Evolutionary conservation across 1,140 invertebrate species (phyloP), one percentile per base, ranked within the genome.

Genomic region (Polypedilum pembai): DNA sequence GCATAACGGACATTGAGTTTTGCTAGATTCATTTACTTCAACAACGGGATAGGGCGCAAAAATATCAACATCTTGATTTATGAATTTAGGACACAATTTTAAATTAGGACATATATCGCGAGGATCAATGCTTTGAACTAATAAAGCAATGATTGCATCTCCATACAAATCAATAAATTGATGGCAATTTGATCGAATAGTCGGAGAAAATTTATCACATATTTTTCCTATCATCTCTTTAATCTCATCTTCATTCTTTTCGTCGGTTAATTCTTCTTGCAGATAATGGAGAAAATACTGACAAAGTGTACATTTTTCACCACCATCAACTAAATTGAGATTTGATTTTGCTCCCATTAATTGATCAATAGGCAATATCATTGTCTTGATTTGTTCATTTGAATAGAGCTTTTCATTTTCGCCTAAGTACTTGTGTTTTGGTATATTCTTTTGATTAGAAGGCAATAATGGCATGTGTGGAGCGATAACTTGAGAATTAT

Each of bases 81-180:
- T 77, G 74, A 87, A 83, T 24, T 82, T 78, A 1, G 84, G 83
- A 75, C 84, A 85, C 75, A 82, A 79, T 75, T 80, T 81, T 74
- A 85, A 78, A 74, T 80, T 75, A 33, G 84, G 84, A 76, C 85
- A 85, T 24, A 78, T 78, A 76, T 85, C 82, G 73, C 89, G 86
- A 17, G 93, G 93, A 84, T 94, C 92, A 63, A 94, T 88, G 82
- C 91, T 87, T 80, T 94, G 90, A n/a, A 88, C 88, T 10, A 95
- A 80, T 75, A 94, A 79, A 41, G 91, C 88, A 76, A 94, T 87
- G 63, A 94, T 79, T n/a, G 88, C 89, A 79, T 90, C 87, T 12
- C 90, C 91, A 79, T 94, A 94, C 75, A 86, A 85, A 17, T 90
- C 83, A 8, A 96, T 84, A 80, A 95, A 94, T 77, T 88, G 82